A percentile compares a stretch with the other conserved stretches of the same genome.
Conservation (phyloP, 2,888 invertebrate genomes). For the Nyleta sp. region DNA sequence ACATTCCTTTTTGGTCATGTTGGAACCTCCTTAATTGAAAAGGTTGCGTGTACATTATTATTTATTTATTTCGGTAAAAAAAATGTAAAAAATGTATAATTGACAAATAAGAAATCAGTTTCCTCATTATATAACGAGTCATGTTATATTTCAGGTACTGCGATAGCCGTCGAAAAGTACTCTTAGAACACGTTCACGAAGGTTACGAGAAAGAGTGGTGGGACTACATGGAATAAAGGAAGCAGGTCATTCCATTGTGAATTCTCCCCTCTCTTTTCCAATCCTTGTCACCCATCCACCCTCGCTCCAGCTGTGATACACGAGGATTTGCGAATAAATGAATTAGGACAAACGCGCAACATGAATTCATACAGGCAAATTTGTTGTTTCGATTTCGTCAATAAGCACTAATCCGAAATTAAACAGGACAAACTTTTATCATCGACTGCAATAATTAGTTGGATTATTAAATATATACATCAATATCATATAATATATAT, state of each 20-base stretch:
- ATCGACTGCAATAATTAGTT: too few relatives aligned
- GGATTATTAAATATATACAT: too few relatives aligned
- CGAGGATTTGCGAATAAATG: conserved; percentile 70
- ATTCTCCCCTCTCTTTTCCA: conserved; percentile 20
- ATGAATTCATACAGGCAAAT: too few relatives aligned
- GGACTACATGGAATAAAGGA: conserved; percentile 94
- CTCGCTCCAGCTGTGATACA: conserved; percentile 81
- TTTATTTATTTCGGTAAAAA: not conserved
- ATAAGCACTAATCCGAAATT: too few relatives aligned
- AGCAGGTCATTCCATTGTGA: conserved; percentile 39
- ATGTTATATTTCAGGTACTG: conserved; percentile 90
- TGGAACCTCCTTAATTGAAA: too few relatives aligned
- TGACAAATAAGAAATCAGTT: conserved; percentile 2
- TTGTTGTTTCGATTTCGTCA: conserved; percentile 10
- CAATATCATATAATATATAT: too few relatives aligned
- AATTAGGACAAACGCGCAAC: not conserved
- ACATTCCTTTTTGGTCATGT: too few relatives aligned
- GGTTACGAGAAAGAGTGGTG: conserved; percentile 99
- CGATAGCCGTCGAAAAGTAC: conserved; percentile 97
- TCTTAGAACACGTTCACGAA: conserved; percentile 98
- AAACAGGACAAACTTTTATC: too few relatives aligned
- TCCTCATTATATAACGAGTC: too few relatives aligned
- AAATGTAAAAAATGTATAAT: not conserved
- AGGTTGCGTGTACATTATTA: too few relatives aligned
- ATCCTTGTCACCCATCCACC: conserved; percentile 69